These are phyloP conservation scores for Galeopsomyia nigrocyanea DNA, from an alignment of 2,888 invertebrate species.

Conservation along the genomic window DNA sequence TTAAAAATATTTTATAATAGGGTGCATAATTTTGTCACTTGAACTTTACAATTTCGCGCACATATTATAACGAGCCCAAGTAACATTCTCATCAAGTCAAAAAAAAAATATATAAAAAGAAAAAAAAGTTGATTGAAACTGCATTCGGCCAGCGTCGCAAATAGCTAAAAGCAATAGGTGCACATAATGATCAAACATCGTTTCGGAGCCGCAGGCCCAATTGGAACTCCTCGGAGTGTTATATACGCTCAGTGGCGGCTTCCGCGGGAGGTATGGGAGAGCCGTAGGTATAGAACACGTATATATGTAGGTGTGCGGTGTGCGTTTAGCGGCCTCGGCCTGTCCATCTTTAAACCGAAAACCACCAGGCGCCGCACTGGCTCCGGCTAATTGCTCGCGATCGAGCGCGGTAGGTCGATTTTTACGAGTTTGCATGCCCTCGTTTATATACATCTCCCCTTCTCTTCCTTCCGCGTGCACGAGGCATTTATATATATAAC, in stretches of 20 bases:
- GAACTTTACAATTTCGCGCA: too few species aligned
- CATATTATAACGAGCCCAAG: too few species aligned
- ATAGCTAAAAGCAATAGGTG: too few species aligned
- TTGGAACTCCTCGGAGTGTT: constrained; percentile 5
- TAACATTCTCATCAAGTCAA: too few species aligned
- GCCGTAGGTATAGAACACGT: background rate
- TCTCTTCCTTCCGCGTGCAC: background rate
- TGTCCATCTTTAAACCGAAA: constrained; percentile 44
- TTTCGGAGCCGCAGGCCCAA: too few species aligned
- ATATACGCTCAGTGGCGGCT: background rate
- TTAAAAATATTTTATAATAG: too few species aligned
- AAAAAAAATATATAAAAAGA: too few species aligned
- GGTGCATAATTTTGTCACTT: too few species aligned
- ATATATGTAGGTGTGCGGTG: background rate
- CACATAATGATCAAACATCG: too few species aligned
- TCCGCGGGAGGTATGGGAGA: background rate
- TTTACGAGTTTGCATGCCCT: constrained; percentile 19
- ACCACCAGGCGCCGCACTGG: constrained; percentile 22
- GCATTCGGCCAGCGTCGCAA: too few species aligned
- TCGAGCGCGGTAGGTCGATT: constrained; percentile 27
- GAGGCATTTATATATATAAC: background rate
- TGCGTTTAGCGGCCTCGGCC: constrained; percentile 11
- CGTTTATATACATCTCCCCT: too few species aligned
- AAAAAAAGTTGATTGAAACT: too few species aligned
- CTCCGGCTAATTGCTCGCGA: constrained; percentile 35